Evolutionary conservation across 2,797 vertebrate species (phyloP).

Genomic region (Adrianichthys oophorus): DNA sequence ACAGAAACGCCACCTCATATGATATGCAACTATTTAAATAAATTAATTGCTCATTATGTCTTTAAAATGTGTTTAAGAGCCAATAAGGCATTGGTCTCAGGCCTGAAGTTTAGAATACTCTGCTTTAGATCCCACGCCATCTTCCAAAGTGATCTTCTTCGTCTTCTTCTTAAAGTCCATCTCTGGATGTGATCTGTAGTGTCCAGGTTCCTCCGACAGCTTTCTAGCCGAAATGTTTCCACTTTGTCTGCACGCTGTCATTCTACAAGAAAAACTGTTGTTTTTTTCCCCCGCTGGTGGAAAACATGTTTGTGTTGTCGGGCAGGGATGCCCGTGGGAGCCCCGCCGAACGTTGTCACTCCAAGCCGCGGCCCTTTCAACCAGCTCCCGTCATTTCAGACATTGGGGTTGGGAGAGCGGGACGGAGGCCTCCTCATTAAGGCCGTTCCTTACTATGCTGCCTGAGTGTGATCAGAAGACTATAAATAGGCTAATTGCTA

Average conservation of each 20-base stretch:
- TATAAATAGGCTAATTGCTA: constrained; percentile 61
- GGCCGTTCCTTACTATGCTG: constrained; percentile 22
- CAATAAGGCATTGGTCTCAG: too few relatives aligned
- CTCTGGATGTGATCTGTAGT: neutral
- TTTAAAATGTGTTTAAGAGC: too few relatives aligned
- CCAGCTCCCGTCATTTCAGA: constrained; percentile 18
- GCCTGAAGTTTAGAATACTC: too few relatives aligned
- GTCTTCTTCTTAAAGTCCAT: too few relatives aligned
- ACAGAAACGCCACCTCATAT: too few relatives aligned
- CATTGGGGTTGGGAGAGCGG: constrained; percentile 11
- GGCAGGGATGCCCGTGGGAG: constrained; percentile 32
- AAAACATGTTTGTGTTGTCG: constrained; percentile 24
- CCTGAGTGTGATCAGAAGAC: constrained; percentile 39
- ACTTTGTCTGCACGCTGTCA: constrained; percentile 26
- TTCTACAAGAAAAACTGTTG: constrained; percentile 38
- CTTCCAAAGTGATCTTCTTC: too few relatives aligned
- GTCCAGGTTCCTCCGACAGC: constrained; percentile 37
- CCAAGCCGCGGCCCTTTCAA: constrained; percentile 20
- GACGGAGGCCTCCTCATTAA: constrained; percentile 39
- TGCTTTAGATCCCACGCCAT: too few relatives aligned
- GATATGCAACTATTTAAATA: too few relatives aligned
- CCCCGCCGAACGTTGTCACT: constrained; percentile 13
- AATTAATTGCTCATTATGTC: too few relatives aligned
- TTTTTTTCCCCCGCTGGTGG: constrained; percentile 23
- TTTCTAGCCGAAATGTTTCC: constrained; percentile 21